Conservation (phyloP, 2,888 invertebrate genomes). For the Candidula unifasciata region DNA sequence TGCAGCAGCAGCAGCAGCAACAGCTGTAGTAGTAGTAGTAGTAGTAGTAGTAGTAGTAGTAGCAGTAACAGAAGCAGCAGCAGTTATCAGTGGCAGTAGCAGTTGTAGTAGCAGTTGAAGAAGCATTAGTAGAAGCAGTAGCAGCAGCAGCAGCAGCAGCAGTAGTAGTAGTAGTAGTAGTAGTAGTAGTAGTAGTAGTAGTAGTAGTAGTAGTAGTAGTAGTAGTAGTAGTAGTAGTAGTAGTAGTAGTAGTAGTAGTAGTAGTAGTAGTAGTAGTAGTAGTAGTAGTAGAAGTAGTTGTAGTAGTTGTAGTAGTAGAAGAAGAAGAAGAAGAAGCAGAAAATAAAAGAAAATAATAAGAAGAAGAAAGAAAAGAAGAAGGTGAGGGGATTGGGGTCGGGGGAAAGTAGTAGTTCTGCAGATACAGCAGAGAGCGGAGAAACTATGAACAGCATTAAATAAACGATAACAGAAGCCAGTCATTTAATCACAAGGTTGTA, state of each 20-base stretch:
- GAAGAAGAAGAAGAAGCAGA: constrained; percentile 36
- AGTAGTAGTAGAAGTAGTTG: constrained; percentile 42
- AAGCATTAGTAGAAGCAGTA: too few species aligned
- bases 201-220: constrained; percentile 28
- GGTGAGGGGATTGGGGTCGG: too few species aligned
- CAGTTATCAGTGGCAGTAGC: too few species aligned
- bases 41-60: too few species aligned
- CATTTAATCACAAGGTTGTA: not conserved
- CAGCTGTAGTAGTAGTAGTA: not conserved
- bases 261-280: constrained; percentile 40
- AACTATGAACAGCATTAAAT: not conserved
- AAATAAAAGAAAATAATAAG: too few species aligned
- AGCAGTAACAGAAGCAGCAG: too few species aligned
- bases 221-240: constrained; percentile 37
- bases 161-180: constrained; percentile 25
- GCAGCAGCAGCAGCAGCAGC: too few species aligned
- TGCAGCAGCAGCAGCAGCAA: too few species aligned
- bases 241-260: constrained; percentile 39
- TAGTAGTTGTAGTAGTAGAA: constrained; percentile 44
- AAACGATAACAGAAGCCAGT: not conserved
- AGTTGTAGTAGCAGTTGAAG: too few species aligned
- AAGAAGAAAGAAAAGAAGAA: too few species aligned
- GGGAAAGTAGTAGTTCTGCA: too few species aligned
- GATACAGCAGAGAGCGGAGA: too few species aligned
- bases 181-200: constrained; percentile 27